Evolutionary conservation across 2,113 vertebrate genomes (phyloP), one percentile per base, ranked within the genome.

Genomic region (Reinhardtius hippoglossoides): DNA sequence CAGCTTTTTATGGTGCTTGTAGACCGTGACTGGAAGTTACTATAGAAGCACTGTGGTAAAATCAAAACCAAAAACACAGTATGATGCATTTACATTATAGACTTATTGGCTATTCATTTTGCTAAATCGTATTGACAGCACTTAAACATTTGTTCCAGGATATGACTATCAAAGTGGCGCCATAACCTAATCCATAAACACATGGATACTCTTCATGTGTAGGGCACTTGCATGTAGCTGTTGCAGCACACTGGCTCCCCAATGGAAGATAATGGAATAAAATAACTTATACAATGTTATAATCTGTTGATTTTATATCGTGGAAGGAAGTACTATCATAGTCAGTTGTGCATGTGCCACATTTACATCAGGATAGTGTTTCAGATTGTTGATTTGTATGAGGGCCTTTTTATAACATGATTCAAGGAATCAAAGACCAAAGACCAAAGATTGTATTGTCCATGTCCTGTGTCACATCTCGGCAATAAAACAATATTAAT

Each of bases 141-240:
- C 56, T 58, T 14, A 42, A 64, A 63, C 20, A 56, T 66, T 69
- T 52, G 70, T 59, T 77, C 61, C 13, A 71, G 20, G 62, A 44
- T 58, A 61, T 67, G 24, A 8, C 0, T 50, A 26, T 68, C 31
- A 67, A 40, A 61, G 37, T 56, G 54, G n/a, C 15, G 20, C 16
- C 71, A 58, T 73, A 56, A 60, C 54, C 27, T 21, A 37, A 71
- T 77, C 50, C 27, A 61, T 69, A 76, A 76, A 70, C 61, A 24
- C 56, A 57, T 52, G 26, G 18, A 31, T 69, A 4, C 27, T 31
- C 37, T 31, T 20, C 31, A 26, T 21, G 59, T 71, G 10, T 14
- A 9, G 21, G 21, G 67, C 10, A 21, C 26, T 67, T 35, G 67
- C 13, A 56, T 24, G 67, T 62, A 55, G 37, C 18, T 26, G 57